Conservation (phyloP, 2,888 invertebrate genomes). For the Oxytorus armatus region DNA sequence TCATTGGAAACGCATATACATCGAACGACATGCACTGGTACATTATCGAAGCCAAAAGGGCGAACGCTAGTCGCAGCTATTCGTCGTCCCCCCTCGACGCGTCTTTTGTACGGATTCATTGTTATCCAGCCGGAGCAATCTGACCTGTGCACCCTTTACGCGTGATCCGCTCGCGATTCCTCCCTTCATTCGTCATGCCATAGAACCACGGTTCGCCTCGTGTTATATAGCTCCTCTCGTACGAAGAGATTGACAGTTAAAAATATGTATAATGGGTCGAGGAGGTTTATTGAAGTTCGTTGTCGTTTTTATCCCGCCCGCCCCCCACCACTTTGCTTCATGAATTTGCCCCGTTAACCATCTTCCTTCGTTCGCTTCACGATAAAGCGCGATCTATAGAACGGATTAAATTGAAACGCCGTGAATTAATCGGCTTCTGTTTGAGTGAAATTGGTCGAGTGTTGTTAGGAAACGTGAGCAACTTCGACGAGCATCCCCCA, state of each 20-base stretch:
- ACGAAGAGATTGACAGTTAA: constrained; percentile 83
- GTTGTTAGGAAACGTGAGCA: constrained; percentile 82
- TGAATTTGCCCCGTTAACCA: constrained; percentile 9
- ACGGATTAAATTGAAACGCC: constrained; percentile 83
- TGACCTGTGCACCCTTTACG: constrained; percentile 78
- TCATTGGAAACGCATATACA: constrained; percentile 50
- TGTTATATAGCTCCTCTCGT: constrained; percentile 9
- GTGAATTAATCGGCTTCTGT: constrained; percentile 84
- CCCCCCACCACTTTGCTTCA: constrained; percentile 6
- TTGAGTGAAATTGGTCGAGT: constrained; percentile 79
- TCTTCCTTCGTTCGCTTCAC: constrained; percentile 9
- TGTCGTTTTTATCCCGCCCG: not conserved
- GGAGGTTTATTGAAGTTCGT: constrained; percentile 59
- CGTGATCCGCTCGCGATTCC: constrained; percentile 70
- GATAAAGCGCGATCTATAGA: constrained; percentile 40
- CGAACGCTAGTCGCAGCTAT: constrained; percentile 59
- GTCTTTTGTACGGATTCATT: constrained; percentile 79
- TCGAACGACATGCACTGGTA: constrained; percentile 31
- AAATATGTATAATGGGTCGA: constrained; percentile 83
- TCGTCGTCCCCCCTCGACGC: constrained; percentile 68
- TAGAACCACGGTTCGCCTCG: constrained; percentile 66
- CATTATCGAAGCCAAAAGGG: constrained; percentile 65
- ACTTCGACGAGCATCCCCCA: constrained; percentile 72
- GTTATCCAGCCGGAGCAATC: constrained; percentile 76
- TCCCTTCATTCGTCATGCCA: constrained; percentile 62